Evolutionary conservation across 2,113 vertebrate species (phyloP).

Genomic region (Tupaia chinensis): DNA sequence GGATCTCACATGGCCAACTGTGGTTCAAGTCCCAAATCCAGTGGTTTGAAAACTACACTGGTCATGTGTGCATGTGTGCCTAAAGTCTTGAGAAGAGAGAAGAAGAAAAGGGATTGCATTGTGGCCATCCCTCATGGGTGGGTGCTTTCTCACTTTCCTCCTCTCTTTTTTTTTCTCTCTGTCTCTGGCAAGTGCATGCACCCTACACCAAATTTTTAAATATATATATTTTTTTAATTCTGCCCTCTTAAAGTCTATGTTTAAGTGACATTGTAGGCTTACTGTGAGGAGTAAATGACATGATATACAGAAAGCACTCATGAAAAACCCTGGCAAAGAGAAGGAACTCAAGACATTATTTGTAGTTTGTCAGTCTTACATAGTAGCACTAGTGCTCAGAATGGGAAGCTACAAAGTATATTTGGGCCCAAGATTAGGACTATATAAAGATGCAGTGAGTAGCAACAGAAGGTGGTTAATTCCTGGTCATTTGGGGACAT

Average conservation of each 20-base stretch:
- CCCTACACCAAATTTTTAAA: background rate
- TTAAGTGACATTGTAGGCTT: background rate
- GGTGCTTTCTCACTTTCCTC: too few relatives aligned
- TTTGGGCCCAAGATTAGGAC: background rate
- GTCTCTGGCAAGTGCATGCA: too few relatives aligned
- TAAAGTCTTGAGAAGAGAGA: too few relatives aligned
- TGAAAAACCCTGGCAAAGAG: background rate
- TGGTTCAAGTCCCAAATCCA: too few relatives aligned
- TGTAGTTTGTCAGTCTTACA: conserved; percentile 14
- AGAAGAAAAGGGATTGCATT: too few relatives aligned
- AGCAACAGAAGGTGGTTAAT: background rate
- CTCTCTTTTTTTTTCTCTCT: too few relatives aligned
- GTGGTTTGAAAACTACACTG: too few relatives aligned
- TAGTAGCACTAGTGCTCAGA: background rate
- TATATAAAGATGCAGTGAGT: conserved; percentile 19
- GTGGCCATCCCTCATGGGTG: too few relatives aligned
- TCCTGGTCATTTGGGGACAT: conserved; percentile 49
- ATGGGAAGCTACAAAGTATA: background rate
- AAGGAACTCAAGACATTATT: conserved; percentile 40
- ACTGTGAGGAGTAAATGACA: conserved; percentile 16
- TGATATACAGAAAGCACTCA: background rate
- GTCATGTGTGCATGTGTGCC: too few relatives aligned
- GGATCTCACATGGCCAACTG: too few relatives aligned
- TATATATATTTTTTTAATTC: background rate
- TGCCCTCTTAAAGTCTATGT: background rate